Conservation (phyloP, 2,888 invertebrate species). For the Operophtera brumata region DNA sequence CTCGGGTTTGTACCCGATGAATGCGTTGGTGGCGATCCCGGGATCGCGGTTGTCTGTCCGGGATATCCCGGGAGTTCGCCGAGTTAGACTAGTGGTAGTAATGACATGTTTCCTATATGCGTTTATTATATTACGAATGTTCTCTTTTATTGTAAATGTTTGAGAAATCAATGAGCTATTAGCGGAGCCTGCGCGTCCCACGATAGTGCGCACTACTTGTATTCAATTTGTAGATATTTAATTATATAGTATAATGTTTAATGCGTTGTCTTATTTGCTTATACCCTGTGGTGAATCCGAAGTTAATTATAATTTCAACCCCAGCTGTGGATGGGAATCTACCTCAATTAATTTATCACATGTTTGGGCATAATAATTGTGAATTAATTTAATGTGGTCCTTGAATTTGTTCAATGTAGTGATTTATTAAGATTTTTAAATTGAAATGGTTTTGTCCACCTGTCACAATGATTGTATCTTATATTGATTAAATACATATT, state of each 20-base stretch:
- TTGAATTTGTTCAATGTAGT: slow-evolving; percentile 71
- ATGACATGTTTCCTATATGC: slow-evolving; percentile 77
- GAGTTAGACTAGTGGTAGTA: slow-evolving; percentile 46
- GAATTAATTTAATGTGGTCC: slow-evolving; percentile 67
- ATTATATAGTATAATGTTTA: slow-evolving; percentile 80
- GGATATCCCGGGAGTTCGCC: slow-evolving; percentile 19
- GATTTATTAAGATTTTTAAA: slow-evolving; percentile 65
- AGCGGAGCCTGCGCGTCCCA: slow-evolving; percentile 61
- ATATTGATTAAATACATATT: slow-evolving; percentile 77
- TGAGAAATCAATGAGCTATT: slow-evolving; percentile 55
- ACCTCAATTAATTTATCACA: slow-evolving; percentile 81
- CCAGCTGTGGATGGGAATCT: slow-evolving; percentile 69
- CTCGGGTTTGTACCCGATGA: slow-evolving; percentile 16
- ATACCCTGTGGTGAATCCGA: slow-evolving; percentile 66
- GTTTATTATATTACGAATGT: slow-evolving; percentile 79
- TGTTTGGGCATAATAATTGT: slow-evolving; percentile 78
- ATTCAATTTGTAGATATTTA: slow-evolving; percentile 80
- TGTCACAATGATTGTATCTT: slow-evolving; percentile 81
- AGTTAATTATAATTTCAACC: slow-evolving; percentile 73
- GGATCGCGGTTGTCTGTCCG: background rate
- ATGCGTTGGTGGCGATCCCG: slow-evolving; percentile 20
- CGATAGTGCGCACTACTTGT: slow-evolving; percentile 74
- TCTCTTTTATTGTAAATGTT: slow-evolving; percentile 79
- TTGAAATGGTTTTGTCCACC: slow-evolving; percentile 74
- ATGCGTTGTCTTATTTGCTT: slow-evolving; percentile 77